A percentile compares a stretch with the other conserved stretches of the same genome.
Conservation (phyloP, 2,797 vertebrate species). For the Lophius americanus region DNA sequence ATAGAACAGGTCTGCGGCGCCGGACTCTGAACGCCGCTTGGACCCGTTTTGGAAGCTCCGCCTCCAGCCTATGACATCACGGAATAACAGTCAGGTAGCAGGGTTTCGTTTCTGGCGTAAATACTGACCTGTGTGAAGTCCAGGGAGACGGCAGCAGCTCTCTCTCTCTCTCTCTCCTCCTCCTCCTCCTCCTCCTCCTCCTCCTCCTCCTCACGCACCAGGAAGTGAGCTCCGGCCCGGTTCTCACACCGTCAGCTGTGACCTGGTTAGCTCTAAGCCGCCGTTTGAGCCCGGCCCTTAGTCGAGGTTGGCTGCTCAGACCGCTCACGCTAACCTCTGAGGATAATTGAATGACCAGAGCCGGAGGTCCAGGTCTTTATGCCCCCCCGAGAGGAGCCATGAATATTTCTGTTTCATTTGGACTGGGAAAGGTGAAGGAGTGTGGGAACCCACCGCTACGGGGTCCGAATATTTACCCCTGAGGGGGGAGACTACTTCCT, state of each 20-base stretch:
- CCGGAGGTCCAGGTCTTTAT: conserved; percentile 72
- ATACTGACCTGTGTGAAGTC: conserved; percentile 23
- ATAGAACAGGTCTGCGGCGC: no score
- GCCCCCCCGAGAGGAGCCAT: conserved; percentile 61
- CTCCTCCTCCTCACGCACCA: conserved; percentile 29
- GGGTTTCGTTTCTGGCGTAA: conserved; percentile 28
- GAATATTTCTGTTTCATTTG: conserved; percentile 77
- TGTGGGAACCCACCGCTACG: conserved; percentile 59
- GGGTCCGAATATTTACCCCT: conserved; percentile 57
- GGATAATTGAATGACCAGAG: conserved; percentile 77
- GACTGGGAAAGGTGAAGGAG: conserved; percentile 58
- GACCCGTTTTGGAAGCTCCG: no score
- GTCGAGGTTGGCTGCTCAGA: conserved; percentile 78
- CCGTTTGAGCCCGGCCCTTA: conserved; percentile 75
- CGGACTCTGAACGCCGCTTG: no score
- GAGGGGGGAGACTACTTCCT: neutral
- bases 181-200: no score
- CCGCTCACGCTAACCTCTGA: conserved; percentile 50
- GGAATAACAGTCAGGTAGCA: conserved; percentile 37
- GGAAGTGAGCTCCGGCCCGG: conserved; percentile 35
- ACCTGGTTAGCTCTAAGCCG: conserved; percentile 76
- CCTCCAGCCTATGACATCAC: conserved; percentile 39
- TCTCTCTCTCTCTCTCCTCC: neutral
- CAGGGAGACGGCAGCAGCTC: conserved; percentile 13
- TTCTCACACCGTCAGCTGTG: conserved; percentile 76